Base-by-base conservation (phyloP, 2,113 vertebrate species). In the Platycercus adscitus region DNA sequence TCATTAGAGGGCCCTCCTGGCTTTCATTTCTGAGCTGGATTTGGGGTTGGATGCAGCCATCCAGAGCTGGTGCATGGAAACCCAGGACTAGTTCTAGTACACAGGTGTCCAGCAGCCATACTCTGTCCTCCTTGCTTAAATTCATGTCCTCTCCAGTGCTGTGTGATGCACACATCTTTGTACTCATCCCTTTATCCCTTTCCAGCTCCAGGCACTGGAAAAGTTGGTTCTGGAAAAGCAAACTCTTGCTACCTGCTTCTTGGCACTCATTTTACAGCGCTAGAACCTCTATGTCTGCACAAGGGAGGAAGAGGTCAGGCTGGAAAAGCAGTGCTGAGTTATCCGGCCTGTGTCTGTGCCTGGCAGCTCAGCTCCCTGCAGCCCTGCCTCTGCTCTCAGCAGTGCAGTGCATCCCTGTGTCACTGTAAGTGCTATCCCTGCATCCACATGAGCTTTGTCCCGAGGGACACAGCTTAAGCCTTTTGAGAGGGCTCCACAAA, bases 231-330 rank as follows among this genome's bases (percentile, higher is more conserved):
- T 60, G 33, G 52, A 8, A 68, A 50, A 79, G 16, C n/a, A 70
- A 84, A 39, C 50, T 61, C 81, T 21, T 21, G 69, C 20, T 33
- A 13, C 7, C 68, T 41, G 58, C 7, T 41, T 89, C 86, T 70
- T 9, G 14, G 68, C 17, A 31, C 8, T 10, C 1, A 21, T 64
- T 23, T 29, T 11, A 2, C 13, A 2, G 47, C 2, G 5, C 31
- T 4, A 3, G 47, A 5, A 17, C 49, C 64, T 11, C 5, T 11
- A 1, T 56, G 63, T n/a, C 58, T 53, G 41, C 46, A 4, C 5
- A 0, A 4, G 49, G 4, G 23, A 1, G 41, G 44, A 4, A 10
- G 61, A 29, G 82, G 33, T 2, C 0, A 1, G 61, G 78, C 76
- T 88, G 88, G n/a, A 50, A 44, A 55, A 43, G 64, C 55, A 64